These are phyloP conservation scores for Centropus bengalensis DNA, from an alignment of 2,113 vertebrate genomes.

Conservation along the genomic window DNA sequence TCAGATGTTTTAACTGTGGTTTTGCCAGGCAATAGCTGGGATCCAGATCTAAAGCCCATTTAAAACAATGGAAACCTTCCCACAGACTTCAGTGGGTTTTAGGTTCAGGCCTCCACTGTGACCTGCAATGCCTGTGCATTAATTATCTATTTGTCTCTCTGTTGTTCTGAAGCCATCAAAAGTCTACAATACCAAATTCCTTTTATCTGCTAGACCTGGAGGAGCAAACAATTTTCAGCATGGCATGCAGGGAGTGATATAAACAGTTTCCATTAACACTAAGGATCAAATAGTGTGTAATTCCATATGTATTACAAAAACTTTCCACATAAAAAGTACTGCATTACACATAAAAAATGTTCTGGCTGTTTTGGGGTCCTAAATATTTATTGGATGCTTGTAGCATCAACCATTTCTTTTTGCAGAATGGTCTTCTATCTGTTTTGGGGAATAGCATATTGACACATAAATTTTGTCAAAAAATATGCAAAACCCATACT, in stretches of 20 bases:
- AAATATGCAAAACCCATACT: slow-evolving; percentile 50
- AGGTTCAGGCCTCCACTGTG: not conserved
- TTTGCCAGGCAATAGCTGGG: not conserved
- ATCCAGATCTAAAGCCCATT: not conserved
- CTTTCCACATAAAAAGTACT: slow-evolving; percentile 51
- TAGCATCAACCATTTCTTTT: slow-evolving; percentile 24
- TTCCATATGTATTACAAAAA: slow-evolving; percentile 38
- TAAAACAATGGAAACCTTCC: slow-evolving; percentile 1
- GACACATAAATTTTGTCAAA: slow-evolving; percentile 51
- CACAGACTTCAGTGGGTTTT: not conserved
- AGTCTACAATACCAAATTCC: not conserved
- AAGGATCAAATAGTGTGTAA: not conserved
- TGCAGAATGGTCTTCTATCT: slow-evolving; percentile 19
- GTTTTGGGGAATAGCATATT: not conserved
- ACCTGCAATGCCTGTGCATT: not conserved
- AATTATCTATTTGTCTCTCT: slow-evolving; percentile 45
- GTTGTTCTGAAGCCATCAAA: slow-evolving; percentile 12
- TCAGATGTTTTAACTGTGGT: not conserved
- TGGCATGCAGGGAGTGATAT: not conserved
- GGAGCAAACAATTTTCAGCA: not conserved
- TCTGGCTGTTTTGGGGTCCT: slow-evolving; percentile 8
- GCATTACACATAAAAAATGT: slow-evolving; percentile 31
- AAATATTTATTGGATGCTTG: slow-evolving; percentile 52
- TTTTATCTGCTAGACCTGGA: slow-evolving; percentile 26
- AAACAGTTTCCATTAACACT: slow-evolving; percentile 33